These are phyloP conservation scores for Xylocampa areola DNA, from an alignment of 2,888 invertebrate species.

Conservation along the genomic window DNA sequence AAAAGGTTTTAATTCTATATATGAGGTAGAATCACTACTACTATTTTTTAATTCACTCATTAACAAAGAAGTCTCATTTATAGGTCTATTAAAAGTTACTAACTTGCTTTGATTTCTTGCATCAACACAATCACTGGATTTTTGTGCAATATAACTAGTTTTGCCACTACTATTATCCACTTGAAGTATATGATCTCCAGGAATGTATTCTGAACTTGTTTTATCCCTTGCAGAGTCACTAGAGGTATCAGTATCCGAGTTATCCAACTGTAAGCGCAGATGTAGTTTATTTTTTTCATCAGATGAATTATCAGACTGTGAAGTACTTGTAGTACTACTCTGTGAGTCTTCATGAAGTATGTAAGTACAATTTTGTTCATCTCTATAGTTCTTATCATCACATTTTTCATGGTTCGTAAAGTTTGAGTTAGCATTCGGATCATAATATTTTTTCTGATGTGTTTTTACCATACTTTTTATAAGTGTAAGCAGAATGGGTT, in stretches of 20 bases:
- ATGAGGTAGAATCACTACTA: constrained; percentile 85
- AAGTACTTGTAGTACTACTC: constrained; percentile 77
- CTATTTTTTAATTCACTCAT: constrained; percentile 72
- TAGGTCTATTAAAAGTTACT: constrained; percentile 36
- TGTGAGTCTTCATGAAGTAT: constrained; percentile 84
- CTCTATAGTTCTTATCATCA: constrained; percentile 67
- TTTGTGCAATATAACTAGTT: constrained; percentile 24
- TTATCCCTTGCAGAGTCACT: constrained; percentile 82
- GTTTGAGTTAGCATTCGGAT: constrained; percentile 64
- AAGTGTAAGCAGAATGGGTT: constrained; percentile 79
- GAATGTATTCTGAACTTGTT: constrained; percentile 83
- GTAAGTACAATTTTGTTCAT: constrained; percentile 83
- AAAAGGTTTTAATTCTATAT: constrained; percentile 80
- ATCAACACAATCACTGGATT: constrained; percentile 39
- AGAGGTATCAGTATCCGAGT: constrained; percentile 86
- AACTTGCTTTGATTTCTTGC: constrained; percentile 46
- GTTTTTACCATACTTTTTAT: constrained; percentile 71
- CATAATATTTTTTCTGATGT: constrained; percentile 61
- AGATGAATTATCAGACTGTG: constrained; percentile 84
- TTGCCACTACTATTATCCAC: constrained; percentile 52
- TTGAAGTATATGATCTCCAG: constrained; percentile 76
- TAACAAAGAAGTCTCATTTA: constrained; percentile 34
- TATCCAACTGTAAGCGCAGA: constrained; percentile 79
- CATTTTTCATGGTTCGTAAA: constrained; percentile 56
- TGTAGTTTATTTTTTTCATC: constrained; percentile 86